Conservation (phyloP, 2,113 vertebrate species). For the Dicerorhinus sumatrensis region DNA sequence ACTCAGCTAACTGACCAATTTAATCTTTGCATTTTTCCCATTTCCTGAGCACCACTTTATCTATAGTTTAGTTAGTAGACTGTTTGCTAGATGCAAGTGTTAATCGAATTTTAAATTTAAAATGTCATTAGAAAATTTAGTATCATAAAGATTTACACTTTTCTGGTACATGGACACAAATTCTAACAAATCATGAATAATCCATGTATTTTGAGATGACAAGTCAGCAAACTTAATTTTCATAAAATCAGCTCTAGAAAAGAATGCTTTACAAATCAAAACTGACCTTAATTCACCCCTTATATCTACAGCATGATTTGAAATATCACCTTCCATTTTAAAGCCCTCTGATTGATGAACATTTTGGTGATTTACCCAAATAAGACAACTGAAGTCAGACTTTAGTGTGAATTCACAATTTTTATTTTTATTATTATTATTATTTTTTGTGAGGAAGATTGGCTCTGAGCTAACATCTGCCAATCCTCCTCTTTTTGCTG, state of each 20-base stretch:
- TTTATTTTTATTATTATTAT: background rate
- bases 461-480: no score
- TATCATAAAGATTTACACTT: constrained; percentile 31
- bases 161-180: background rate
- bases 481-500: no score
- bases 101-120: constrained; percentile 77
- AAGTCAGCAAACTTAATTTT: constrained; percentile 57
- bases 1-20: constrained; percentile 82
- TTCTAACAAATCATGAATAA: constrained; percentile 39
- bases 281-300: constrained; percentile 40
- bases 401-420: background rate
- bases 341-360: constrained; percentile 32
- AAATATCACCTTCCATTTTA: constrained; percentile 54
- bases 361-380: constrained; percentile 37
- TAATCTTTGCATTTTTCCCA: constrained; percentile 81
- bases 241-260: constrained; percentile 52
- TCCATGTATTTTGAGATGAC: constrained; percentile 1
- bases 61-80: constrained; percentile 76
- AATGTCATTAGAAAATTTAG: constrained; percentile 41
- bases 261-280: constrained; percentile 52
- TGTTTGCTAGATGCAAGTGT: constrained; percentile 75
- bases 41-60: constrained; percentile 80
- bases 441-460: no score
- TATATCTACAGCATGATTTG: constrained; percentile 21
- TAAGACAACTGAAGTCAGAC: constrained; percentile 4